Base-by-base conservation (phyloP, 2,888 invertebrate species). In the Dendrolimus houi region DNA sequence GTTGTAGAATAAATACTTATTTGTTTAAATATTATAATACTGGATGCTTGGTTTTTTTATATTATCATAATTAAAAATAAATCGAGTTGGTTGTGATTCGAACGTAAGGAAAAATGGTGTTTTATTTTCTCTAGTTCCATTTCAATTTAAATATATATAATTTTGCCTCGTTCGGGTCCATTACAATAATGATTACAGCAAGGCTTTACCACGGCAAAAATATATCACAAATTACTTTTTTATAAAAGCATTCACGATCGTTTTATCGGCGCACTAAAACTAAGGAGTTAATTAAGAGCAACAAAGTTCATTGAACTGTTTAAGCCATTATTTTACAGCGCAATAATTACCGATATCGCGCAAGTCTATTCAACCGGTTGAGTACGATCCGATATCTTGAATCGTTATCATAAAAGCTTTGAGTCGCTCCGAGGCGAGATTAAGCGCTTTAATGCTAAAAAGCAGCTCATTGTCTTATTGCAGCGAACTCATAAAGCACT, bases 391-490 rank as follows among this genome's bases (percentile, higher is more conserved):
- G 75, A 78, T 79, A 80, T 80, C 76, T 79, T 77, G 72, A 79
- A 75, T 77, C 70, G 69, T 75, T 77, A 79, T 79, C 82, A 77
- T 85, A 79, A 86, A 85, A 78, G 77, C 76, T 61, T 65, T 69
- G 66, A 74, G 72, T 65, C 67, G 68, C 77, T 75, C 61, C 65
- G 68, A 71, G 72, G 67, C 68, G 64, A 71, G 73, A 76, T 79
- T 75, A 81, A 73, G 64, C 70, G 65, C 64, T 71, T 71, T 87
- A 86, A 85, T 85, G 86, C 84, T 80, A 82, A 85, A 87, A 85
- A 86, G 85, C 80, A 75, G 79, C 81, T 79, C 72, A 47, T 79
- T 76, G 77, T 85, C 83, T 87, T 87, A 89, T 89, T 87, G 87
- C 83, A 85, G 68, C 72, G 77, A 75, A 80, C 83, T 81, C 82